Base-by-base conservation (phyloP, 2,113 vertebrate genomes). In the Microcebus lehilahytsara region DNA sequence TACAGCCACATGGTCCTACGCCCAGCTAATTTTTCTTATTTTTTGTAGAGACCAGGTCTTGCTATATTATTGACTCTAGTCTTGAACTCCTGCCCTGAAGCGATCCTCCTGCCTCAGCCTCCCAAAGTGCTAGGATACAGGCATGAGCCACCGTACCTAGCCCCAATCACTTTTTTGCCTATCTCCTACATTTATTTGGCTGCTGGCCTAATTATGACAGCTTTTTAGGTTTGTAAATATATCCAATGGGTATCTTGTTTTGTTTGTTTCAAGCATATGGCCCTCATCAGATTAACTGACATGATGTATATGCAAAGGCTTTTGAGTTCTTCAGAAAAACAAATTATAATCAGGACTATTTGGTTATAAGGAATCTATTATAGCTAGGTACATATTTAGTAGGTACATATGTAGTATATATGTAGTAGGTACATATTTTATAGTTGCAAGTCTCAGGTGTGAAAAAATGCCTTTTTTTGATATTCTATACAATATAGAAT, bases 251-350 rank as follows among this genome's bases (percentile, higher is more conserved):
- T 83, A 67, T 19, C 34, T 77, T 89, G 66, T 74, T 72, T 88
- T 88, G 34, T 72, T 93, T 71, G 42, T 25, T 85, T 71, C 53
- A 89, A 32, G 53, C 11, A 64, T n/a, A 71, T 42, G 53, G 16
- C 51, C 42, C 30, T 23, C 62, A 85, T 90, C 42, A 72, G 40
- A 79, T 89, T 89, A 93, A 93, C 62, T 56, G 79, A 62, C 19
- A 46, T 56, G n/a, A 51, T n/a, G 22, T n/a, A 25, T 25, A 71
- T 89, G 30, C n/a, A 95, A 90, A 84, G 30, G 8, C 30, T 84
- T 69, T 69, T 72, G 40, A 96, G 14, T 78, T 78, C 42, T 85
- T 79, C 66, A 93, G 85, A 85, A 93, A 85, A 89, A 78, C 40
- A 64, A 93, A 25, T 10, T 25, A 11, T 30, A 40, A 20, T 79